Percentiles rank a stretch among this genome's conserved stretches.
Conservation (phyloP, 2,888 invertebrate genomes). For the Cotesia congregata region DNA sequence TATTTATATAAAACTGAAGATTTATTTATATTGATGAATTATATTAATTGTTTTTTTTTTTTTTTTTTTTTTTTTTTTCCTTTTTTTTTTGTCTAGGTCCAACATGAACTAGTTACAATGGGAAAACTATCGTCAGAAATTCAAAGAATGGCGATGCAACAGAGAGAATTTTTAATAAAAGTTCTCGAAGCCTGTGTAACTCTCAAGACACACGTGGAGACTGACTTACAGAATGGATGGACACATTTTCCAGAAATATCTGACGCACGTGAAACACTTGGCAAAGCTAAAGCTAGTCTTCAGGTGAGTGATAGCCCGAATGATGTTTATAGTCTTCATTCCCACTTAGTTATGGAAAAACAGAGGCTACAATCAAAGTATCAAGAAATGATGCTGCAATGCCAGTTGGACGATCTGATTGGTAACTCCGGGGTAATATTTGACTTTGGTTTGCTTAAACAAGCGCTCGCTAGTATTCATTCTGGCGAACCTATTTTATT, state of each 20-base stretch:
- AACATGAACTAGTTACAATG: conserved; percentile 78
- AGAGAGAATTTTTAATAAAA: conserved; percentile 80
- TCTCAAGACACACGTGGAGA: conserved; percentile 82
- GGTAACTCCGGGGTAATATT: conserved; percentile 78
- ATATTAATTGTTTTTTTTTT: conserved; percentile 4
- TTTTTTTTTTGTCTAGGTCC: conserved; percentile 67
- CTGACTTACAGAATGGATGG: conserved; percentile 79
- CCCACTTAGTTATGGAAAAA: conserved; percentile 77
- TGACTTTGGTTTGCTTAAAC: conserved; percentile 78
- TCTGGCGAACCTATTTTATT: conserved; percentile 72
- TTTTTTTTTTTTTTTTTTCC: conserved; percentile 2
- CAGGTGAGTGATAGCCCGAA: conserved; percentile 74
- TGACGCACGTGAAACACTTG: conserved; percentile 77
- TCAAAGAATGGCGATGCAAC: conserved; percentile 79
- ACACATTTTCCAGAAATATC: conserved; percentile 77
- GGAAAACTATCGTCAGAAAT: conserved; percentile 80
- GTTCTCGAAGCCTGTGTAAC: conserved; percentile 82
- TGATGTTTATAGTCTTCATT: conserved; percentile 76
- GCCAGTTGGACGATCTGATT: conserved; percentile 80
- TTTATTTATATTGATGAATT: not conserved
- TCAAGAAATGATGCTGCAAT: conserved; percentile 81
- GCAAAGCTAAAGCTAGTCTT: conserved; percentile 75
- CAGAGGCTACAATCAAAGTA: conserved; percentile 78
- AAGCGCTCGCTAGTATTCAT: conserved; percentile 77
- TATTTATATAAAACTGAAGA: conserved; percentile 11